Evolutionary conservation across 1,140 invertebrate species (phyloP).

Genomic region (Drosophila tani): DNA sequence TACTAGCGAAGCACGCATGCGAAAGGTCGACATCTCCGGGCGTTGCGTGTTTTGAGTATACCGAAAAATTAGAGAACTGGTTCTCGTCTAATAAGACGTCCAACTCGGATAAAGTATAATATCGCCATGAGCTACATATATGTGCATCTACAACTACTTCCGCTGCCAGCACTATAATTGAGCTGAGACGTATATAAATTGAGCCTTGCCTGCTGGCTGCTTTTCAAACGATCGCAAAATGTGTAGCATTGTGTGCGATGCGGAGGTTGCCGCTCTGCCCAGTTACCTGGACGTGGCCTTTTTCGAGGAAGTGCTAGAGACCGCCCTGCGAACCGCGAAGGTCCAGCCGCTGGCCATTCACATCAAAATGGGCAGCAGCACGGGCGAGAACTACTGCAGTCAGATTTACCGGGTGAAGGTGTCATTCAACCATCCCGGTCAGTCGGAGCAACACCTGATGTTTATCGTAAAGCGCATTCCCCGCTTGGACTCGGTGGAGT

Average conservation of each 20-base stretch:
- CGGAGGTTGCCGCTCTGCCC: conserved; percentile 55
- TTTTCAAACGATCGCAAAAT: conserved; percentile 59
- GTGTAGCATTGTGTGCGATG: conserved; percentile 68
- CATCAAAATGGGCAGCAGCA: conserved; percentile 66
- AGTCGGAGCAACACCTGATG: conserved; percentile 29
- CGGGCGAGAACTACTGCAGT: conserved; percentile 79
- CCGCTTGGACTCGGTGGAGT: conserved; percentile 52
- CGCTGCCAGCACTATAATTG: conserved; percentile 6
- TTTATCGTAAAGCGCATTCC: conserved; percentile 77
- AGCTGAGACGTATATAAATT: conserved; percentile 50
- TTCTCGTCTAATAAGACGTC: conserved; percentile 60
- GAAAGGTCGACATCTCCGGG: conserved; percentile 44
- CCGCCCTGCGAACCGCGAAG: conserved; percentile 52
- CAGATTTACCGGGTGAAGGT: conserved; percentile 62
- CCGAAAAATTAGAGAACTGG: conserved; percentile 33
- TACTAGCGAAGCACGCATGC: conserved; percentile 17
- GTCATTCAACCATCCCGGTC: neutral
- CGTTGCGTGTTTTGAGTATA: conserved; percentile 31
- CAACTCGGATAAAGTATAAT: neutral
- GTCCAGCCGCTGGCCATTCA: conserved; percentile 40
- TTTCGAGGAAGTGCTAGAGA: conserved; percentile 74
- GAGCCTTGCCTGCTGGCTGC: neutral
- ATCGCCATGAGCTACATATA: conserved; percentile 2
- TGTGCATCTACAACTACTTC: conserved; percentile 46
- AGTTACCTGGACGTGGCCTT: conserved; percentile 64